phyloP scores from a whole-genome alignment of 2,888 invertebrate genomes.

The Uropetala carovei region DNA sequence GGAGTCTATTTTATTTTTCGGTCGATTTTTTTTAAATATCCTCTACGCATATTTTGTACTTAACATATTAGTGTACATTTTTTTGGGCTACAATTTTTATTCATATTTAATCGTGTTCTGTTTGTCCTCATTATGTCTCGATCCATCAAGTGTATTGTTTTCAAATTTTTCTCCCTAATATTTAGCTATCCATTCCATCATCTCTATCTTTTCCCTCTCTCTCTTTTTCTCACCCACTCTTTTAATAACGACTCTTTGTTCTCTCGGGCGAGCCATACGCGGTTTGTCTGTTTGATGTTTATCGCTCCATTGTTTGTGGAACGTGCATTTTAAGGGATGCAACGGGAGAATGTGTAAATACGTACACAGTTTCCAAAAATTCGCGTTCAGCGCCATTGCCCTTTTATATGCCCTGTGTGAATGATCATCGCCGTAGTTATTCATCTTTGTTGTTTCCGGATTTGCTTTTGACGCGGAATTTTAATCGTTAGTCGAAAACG shows the following conservation, averaged over 20 bases:
- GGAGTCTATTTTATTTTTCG: no score
- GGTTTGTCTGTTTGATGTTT: background rate
- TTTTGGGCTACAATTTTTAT: no score
- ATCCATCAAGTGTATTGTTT: no score
- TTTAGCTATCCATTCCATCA: background rate
- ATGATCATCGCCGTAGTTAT: background rate
- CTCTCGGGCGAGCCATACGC: background rate
- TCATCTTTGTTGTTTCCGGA: background rate
- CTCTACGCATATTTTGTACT: no score
- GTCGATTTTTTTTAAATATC: no score
- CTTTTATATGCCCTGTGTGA: background rate
- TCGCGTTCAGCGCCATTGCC: background rate
- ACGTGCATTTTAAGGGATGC: background rate
- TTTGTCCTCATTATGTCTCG: no score
- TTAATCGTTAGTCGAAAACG: background rate
- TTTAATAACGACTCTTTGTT: background rate
- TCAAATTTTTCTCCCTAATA: no score
- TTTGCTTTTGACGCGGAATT: background rate
- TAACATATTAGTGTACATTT: no score
- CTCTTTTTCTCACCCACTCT: background rate
- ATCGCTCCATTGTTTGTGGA: conserved; percentile 24
- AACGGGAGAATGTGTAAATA: background rate
- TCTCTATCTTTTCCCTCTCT: background rate
- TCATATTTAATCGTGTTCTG: no score
- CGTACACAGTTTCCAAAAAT: background rate